phyloP scores from a whole-genome alignment of 2,888 invertebrate species.

The Drosophila borealis region DNA sequence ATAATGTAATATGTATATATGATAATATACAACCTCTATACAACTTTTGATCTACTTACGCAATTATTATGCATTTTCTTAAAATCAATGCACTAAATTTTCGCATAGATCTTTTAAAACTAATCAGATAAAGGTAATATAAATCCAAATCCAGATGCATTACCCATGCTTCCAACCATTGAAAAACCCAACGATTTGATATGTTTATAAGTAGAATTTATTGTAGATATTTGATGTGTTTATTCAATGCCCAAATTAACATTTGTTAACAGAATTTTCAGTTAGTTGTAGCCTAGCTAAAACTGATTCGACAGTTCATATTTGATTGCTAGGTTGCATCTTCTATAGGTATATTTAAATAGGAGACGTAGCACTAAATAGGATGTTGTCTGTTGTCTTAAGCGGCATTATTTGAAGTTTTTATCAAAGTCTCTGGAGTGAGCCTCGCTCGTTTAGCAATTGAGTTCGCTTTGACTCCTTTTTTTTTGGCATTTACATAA shows the following conservation, averaged over 20 bases:
- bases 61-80: background rate
- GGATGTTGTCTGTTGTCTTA: slow-evolving; percentile 23
- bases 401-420: slow-evolving; percentile 26
- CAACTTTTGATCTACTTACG: too few species aligned
- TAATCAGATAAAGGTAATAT: too few species aligned
- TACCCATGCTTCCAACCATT: background rate
- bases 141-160: background rate
- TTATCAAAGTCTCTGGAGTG: slow-evolving; percentile 60
- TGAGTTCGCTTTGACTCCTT: slow-evolving; percentile 28
- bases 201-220: background rate
- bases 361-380: slow-evolving; percentile 22
- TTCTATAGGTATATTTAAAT: background rate
- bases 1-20: too few species aligned
- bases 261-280: slow-evolving; percentile 18
- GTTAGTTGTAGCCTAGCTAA: slow-evolving; percentile 54
- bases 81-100: background rate
- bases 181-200: background rate
- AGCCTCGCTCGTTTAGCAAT: slow-evolving; percentile 63
- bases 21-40: too few species aligned
- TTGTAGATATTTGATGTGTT: slow-evolving; percentile 38
- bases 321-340: slow-evolving; percentile 2
- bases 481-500: slow-evolving; percentile 72
- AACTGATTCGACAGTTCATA: slow-evolving; percentile 8
- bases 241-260: background rate
- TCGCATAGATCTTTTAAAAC: background rate